Evolutionary conservation across 2,113 vertebrate species (phyloP), one percentile per base, ranked within the genome.

Genomic region (Empidonax alnorum): DNA sequence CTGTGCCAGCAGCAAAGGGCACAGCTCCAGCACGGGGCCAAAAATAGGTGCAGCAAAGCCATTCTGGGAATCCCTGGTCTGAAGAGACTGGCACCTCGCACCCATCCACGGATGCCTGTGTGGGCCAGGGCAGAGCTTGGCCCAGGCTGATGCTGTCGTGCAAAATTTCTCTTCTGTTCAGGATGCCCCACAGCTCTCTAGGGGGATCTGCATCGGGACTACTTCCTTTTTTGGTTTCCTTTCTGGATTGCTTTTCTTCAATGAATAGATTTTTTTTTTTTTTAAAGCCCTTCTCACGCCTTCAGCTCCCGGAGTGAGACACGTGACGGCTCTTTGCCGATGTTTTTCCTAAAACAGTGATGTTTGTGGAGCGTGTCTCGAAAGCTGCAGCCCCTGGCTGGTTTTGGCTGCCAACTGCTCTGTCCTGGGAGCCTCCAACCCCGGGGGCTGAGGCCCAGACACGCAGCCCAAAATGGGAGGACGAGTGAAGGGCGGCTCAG

Each of bases 321-420:
- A 93, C 4, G 7, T 96, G 91, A 94, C 61, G 0, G 1, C 59
- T 56, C 85, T 35, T 95, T 88, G 83, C 90, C 72, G 72, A 63
- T 88, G 79, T 90, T 97, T 94, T 97, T 96, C 95, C 93, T 94
- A 96, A 96, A 95, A 96, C 72, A 96, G 95, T 65, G 93, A 95
- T 96, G 94, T 94, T 96, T 91, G 90, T 41, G 39, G 75, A 93
- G 75, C 0, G 8, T 88, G 79, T 81, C 76, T 90, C 13, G 3
- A 90, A 94, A 95, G 90, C 91, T 94, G 85, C 75, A 92, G 61
- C 79, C 47, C 47, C 72, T 84, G 33, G 19, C 44, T 5, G 46
- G 25, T 59, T 67, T 69, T 42, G 21, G 85, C 92, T 95, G 89
- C 84, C 85, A 94, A 6, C 42, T 78, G 59, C 87, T 90, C 46